Conservation (phyloP, 2,888 invertebrate genomes). For the Eutolmus rufibarbis region DNA sequence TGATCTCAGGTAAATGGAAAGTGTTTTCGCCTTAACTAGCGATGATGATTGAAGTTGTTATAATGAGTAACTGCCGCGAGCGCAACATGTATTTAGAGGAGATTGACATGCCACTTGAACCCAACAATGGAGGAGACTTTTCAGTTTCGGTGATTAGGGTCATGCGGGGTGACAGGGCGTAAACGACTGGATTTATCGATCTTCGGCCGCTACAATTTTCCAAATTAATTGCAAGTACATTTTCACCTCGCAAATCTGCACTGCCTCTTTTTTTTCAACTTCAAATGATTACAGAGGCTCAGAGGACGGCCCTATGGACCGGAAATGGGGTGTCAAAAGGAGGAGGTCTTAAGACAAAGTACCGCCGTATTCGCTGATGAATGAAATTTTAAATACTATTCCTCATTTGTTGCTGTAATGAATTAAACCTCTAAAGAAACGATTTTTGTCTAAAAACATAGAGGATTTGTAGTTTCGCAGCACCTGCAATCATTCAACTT, state of each 20-base stretch:
- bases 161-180: not conserved
- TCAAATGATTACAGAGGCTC: not conserved
- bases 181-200: not conserved
- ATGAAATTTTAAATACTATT: not conserved
- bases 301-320: not conserved
- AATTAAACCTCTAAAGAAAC: not conserved
- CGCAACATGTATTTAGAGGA: not conserved
- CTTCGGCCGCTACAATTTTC: not conserved
- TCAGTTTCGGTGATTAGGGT: not conserved
- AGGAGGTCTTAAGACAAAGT: not conserved
- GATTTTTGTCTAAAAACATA: not conserved
- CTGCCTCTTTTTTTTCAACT: not conserved
- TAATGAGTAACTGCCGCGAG: conserved; percentile 32
- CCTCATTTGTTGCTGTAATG: not conserved
- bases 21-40: conserved; percentile 26
- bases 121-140: not conserved
- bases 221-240: not conserved
- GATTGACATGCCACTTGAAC: conserved; percentile 34
- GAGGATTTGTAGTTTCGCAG: not conserved
- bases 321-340: not conserved
- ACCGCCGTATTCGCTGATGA: not conserved
- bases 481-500: not conserved
- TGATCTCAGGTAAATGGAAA: conserved; percentile 28
- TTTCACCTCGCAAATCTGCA: not conserved
- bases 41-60: conserved; percentile 34